Evolutionary conservation across 2,113 vertebrate genomes (phyloP).

Genomic region (Callipepla californica): DNA sequence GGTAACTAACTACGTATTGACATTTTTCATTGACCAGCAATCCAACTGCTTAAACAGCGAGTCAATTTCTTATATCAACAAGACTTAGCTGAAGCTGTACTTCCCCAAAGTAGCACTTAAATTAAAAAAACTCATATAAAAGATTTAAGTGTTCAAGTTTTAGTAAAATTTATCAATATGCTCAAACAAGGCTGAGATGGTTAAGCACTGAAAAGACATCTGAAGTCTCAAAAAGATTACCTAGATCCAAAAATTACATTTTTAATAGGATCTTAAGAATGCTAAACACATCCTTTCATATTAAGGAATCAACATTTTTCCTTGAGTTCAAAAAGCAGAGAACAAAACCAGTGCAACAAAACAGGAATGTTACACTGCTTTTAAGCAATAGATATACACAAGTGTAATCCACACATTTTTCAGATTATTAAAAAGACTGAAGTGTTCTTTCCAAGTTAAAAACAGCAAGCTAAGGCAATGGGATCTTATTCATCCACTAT

Average conservation of each 20-base stretch:
- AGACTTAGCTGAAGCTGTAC: neutral
- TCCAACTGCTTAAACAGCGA: neutral
- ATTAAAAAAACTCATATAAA: neutral
- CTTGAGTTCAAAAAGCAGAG: neutral
- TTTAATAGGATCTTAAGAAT: neutral
- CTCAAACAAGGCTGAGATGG: neutral
- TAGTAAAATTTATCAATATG: neutral
- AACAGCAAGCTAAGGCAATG: rapidly evolving
- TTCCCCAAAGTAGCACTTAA: neutral
- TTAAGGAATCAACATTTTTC: neutral
- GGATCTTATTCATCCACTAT: neutral
- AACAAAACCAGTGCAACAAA: neutral
- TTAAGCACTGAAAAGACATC: neutral
- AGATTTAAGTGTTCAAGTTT: neutral
- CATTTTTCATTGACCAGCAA: neutral
- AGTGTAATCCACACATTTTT: neutral
- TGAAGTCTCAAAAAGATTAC: neutral
- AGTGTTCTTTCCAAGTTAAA: neutral
- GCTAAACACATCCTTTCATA: neutral
- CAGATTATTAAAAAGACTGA: neutral
- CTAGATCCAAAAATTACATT: neutral
- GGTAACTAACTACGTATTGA: neutral
- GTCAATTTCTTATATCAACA: neutral
- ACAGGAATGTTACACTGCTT: neutral
- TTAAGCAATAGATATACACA: neutral